Evolutionary conservation across 2,113 vertebrate species (phyloP).

Genomic region (Syngnathoides biaculeatus): DNA sequence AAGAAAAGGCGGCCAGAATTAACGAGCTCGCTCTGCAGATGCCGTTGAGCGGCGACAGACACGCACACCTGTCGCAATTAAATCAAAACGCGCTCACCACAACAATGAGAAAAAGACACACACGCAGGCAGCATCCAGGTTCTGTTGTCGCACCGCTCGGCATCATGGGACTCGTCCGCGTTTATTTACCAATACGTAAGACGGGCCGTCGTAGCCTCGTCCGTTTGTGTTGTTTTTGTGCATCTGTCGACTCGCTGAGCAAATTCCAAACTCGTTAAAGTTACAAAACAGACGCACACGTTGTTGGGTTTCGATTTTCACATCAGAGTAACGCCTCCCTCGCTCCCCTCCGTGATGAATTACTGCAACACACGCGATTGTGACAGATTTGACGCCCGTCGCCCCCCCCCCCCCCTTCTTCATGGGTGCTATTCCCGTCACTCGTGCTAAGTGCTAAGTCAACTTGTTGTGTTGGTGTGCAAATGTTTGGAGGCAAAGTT

Average conservation of each 20-base stretch:
- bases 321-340: slow-evolving; percentile 8
- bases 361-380: not conserved
- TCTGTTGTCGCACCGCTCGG: no score
- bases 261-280: no score
- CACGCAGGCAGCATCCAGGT: no score
- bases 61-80: slow-evolving; percentile 38
- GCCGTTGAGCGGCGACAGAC: slow-evolving; percentile 46
- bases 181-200: no score
- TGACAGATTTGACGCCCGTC: not conserved
- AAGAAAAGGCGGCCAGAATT: no score
- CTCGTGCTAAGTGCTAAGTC: not conserved
- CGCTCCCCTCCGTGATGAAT: not conserved
- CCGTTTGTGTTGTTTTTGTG: not conserved
- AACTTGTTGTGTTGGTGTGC: slow-evolving; percentile 6
- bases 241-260: not conserved
- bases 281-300: not conserved
- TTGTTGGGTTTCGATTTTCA: not conserved
- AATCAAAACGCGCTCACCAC: slow-evolving; percentile 27
- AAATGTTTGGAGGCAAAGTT: slow-evolving; percentile 3
- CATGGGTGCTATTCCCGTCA: not conserved
- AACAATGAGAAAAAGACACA: no score
- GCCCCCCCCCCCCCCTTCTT: not conserved
- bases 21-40: slow-evolving; percentile 45
- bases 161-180: no score
- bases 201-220: no score